Evolutionary conservation across 2,888 invertebrate species (phyloP), one percentile per base, ranked within the genome.

Genomic region (Troilus luridus): DNA sequence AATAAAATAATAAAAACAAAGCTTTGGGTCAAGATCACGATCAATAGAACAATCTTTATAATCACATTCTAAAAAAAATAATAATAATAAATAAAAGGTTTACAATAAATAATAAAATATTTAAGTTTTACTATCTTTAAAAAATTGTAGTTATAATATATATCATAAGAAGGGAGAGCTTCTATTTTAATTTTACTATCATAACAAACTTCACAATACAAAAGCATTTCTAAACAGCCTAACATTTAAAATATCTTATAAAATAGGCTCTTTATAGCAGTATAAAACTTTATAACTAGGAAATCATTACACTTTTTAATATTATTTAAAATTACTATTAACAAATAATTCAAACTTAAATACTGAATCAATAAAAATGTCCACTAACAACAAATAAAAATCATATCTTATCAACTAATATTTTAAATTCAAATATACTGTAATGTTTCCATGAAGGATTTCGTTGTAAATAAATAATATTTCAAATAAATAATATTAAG

Each of bases 21-120:
- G 27, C 89, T 89, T 89, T 89, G 89, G 89, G 67, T 54, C 64
- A 54, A 54, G 89, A 89, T 89, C 89, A 89, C 89, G 67, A 89
- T 85, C 3, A n/a, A 85, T 24, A 85, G 56, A 56, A n/a, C 8
- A 56, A 85, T 21, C 19, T 81, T 56, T 85, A 85, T 1, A 85
- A 56, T 56, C 0, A 56, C 8, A 41, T 77, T 41, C 24, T 67
- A 56, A 56, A 56, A 56, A 81, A 81, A 56, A 56, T n/a, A 9
- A 85, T 85, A 56, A n/a, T 81, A 85, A 85, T 72, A 77, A 41
- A 77, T 9, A 41, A 19, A 67, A n/a, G 24, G 10, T 67, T 67
- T 6, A 67, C 0, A 67, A 67, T 67, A 24, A 77, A 77, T 77
- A 77, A 77, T 77, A 19, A 77, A 77, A 77, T 77, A 77, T n/a